phyloP scores from a whole-genome alignment of 1,140 invertebrate genomes.

The Hycleus cichorii region DNA sequence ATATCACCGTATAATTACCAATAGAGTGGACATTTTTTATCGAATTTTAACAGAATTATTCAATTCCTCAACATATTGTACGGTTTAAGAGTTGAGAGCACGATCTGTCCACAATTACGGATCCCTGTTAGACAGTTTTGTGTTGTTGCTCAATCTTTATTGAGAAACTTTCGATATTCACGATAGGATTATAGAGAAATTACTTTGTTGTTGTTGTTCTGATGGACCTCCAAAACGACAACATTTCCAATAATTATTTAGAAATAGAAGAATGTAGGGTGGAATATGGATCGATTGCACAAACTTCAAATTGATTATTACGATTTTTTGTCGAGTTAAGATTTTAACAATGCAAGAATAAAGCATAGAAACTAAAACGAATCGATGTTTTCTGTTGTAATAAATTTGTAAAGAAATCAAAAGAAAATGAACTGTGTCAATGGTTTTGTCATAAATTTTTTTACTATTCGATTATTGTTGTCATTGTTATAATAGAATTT shows the following conservation, averaged over 20 bases:
- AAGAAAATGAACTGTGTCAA: slow-evolving; percentile 2
- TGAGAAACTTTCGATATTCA: slow-evolving; percentile 23
- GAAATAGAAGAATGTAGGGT: not conserved
- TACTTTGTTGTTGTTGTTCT: slow-evolving; percentile 9
- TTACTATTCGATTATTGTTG: not conserved
- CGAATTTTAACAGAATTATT: not conserved
- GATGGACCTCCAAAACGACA: slow-evolving; percentile 2
- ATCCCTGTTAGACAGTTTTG: slow-evolving; percentile 18
- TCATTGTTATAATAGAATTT: not conserved
- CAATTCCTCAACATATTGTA: slow-evolving; percentile 10
- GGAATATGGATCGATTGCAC: not conserved
- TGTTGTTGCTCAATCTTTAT: slow-evolving; percentile 11
- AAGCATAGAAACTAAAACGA: no score
- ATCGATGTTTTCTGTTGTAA: no score
- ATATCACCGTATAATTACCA: not conserved
- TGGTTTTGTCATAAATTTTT: not conserved
- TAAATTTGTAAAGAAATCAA: no score
- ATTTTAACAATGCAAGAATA: no score
- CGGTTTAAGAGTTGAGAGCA: not conserved
- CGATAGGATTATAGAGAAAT: slow-evolving; percentile 11
- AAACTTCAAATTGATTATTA: no score
- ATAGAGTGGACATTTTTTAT: not conserved
- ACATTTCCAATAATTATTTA: slow-evolving; percentile 1
- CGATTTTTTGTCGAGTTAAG: no score
- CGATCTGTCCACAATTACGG: slow-evolving; percentile 19